Conservation (phyloP, 2,113 vertebrate genomes). For the Natator depressus region DNA sequence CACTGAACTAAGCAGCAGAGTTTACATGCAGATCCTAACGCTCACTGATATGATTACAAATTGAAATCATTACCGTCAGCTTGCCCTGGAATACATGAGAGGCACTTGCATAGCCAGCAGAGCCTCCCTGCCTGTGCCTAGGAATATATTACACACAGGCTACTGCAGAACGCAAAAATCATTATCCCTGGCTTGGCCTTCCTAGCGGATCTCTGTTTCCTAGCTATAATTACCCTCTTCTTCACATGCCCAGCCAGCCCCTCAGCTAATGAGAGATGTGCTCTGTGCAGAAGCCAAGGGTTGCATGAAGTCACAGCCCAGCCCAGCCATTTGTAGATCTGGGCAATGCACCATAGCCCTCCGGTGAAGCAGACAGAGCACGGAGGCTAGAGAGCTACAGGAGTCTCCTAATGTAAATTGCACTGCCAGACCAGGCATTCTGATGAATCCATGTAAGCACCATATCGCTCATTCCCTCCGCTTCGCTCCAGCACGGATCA, state of each 20-base stretch:
- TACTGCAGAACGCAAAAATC: not conserved
- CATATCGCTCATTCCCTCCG: not conserved
- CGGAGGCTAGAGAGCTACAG: rapidly evolving
- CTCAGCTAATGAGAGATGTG: not conserved
- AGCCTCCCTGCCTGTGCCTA: not conserved
- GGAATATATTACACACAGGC: constrained; percentile 53
- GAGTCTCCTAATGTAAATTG: not conserved
- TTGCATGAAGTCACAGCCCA: not conserved
- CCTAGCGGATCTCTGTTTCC: not conserved
- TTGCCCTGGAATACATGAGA: rapidly evolving
- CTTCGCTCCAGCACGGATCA: rapidly evolving
- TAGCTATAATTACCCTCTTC: not conserved
- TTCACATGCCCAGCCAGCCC: not conserved
- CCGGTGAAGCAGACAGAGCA: rapidly evolving
- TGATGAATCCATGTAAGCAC: not conserved
- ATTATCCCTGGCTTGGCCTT: not conserved
- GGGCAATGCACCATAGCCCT: rapidly evolving
- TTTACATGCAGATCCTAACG: not conserved
- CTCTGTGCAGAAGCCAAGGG: not conserved
- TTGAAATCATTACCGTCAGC: not conserved
- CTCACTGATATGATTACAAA: not conserved
- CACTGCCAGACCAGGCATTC: not conserved
- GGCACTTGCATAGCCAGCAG: not conserved
- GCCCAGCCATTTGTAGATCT: not conserved
- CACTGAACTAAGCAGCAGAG: not conserved